These are phyloP conservation scores for Serranus cabrilla DNA, from an alignment of 2,797 vertebrate genomes.

Conservation along the genomic window DNA sequence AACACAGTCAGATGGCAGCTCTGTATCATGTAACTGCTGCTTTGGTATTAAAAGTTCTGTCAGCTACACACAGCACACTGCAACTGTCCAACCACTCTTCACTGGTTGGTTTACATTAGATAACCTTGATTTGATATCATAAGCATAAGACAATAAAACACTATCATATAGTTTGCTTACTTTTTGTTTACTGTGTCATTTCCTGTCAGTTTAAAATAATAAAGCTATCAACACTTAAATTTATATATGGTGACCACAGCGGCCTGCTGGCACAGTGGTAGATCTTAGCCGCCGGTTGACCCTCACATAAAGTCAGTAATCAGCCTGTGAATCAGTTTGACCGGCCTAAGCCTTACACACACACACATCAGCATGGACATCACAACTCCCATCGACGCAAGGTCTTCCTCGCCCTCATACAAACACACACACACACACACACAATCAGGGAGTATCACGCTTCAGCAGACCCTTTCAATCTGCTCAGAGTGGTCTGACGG, in stretches of 20 bases:
- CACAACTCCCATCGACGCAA: slow-evolving; percentile 15
- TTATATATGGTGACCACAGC: no score
- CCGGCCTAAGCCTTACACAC: not conserved
- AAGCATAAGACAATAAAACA: not conserved
- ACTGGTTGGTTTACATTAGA: not conserved
- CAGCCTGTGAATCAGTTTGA: slow-evolving; percentile 37
- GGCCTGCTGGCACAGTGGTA: not conserved
- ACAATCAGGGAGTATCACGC: slow-evolving; percentile 47
- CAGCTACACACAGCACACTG: not conserved
- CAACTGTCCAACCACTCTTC: not conserved
- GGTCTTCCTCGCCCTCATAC: slow-evolving; percentile 9
- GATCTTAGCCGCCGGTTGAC: slow-evolving; percentile 22
- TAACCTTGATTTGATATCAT: not conserved
- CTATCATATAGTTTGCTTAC: not conserved
- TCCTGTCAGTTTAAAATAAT: not conserved
- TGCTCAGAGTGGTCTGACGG: slow-evolving; percentile 56
- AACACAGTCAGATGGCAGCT: slow-evolving; percentile 48
- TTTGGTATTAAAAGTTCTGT: slow-evolving; percentile 3
- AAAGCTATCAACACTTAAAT: not conserved
- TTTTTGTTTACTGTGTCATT: not conserved
- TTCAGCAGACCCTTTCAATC: slow-evolving; percentile 69
- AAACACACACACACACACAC: slow-evolving; percentile 30
- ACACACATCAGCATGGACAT: slow-evolving; percentile 16
- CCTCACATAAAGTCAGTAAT: slow-evolving; percentile 30
- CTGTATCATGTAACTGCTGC: slow-evolving; percentile 17